Conservation (phyloP, 1,140 invertebrate genomes). For the Medauroidea extradentata region DNA sequence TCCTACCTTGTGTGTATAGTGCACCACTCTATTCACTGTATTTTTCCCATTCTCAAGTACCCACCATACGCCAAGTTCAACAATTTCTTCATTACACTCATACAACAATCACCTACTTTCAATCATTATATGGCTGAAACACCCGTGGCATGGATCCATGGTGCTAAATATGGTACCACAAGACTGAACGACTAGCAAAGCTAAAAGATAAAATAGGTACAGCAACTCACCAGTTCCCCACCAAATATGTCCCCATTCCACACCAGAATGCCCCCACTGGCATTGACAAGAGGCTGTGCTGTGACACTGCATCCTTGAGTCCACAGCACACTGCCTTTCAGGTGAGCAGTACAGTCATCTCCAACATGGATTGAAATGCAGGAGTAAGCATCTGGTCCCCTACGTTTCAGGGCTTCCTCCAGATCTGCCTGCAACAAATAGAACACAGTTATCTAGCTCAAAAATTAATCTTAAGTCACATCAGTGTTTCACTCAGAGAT, state of each 20-base stretch:
- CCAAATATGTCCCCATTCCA: slow-evolving; percentile 83
- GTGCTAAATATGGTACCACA: too few relatives aligned
- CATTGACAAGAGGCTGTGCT: slow-evolving; percentile 56
- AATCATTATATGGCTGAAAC: not conserved
- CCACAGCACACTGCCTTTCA: slow-evolving; percentile 60
- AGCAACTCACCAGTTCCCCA: slow-evolving; percentile 30
- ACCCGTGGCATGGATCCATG: too few relatives aligned
- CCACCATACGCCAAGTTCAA: too few relatives aligned
- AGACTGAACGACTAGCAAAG: not conserved
- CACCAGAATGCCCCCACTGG: slow-evolving; percentile 54
- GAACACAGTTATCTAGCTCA: too few relatives aligned
- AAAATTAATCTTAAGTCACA: too few relatives aligned
- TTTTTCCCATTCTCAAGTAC: too few relatives aligned
- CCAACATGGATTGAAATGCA: not conserved
- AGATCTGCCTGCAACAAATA: not conserved
- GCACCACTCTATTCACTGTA: too few relatives aligned
- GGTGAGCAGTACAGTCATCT: slow-evolving; percentile 40
- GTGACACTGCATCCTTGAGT: slow-evolving; percentile 55
- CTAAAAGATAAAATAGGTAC: not conserved
- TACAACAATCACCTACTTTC: not conserved
- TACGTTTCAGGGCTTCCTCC: slow-evolving; percentile 1
- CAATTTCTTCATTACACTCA: too few relatives aligned
- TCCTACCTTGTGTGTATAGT: too few relatives aligned
- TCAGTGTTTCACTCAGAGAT: too few relatives aligned
- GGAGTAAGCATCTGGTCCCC: slow-evolving; percentile 7